These are phyloP conservation scores for Copsychus sechellarum DNA, from an alignment of 2,113 vertebrate genomes.

Conservation along the genomic window DNA sequence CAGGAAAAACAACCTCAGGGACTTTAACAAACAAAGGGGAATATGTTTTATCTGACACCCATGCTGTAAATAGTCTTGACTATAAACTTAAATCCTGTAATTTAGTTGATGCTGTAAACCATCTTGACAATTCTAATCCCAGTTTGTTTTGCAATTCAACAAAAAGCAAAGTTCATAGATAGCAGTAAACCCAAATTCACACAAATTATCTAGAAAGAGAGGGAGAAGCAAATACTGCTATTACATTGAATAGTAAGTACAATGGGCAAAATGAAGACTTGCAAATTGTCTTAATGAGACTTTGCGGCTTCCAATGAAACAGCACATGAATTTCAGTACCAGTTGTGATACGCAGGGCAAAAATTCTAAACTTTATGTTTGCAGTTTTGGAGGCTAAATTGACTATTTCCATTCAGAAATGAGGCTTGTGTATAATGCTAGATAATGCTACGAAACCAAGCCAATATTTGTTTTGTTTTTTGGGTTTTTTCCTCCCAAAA, in stretches of 20 bases:
- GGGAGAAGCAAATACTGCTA: neutral
- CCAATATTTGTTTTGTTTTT: neutral
- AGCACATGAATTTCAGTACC: neutral
- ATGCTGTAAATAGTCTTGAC: neutral
- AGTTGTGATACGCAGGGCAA: neutral
- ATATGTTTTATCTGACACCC: neutral
- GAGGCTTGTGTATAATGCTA: neutral
- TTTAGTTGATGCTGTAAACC: neutral
- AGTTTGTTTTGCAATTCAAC: neutral
- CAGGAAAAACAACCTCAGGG: neutral
- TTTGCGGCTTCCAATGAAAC: neutral
- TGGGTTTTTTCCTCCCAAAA: rapidly evolving
- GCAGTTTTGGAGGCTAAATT: neutral
- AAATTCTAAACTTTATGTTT: neutral
- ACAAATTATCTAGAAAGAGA: neutral
- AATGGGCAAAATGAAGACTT: neutral
- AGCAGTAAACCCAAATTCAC: neutral
- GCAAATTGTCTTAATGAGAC: neutral
- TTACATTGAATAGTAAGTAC: neutral
- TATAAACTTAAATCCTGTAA: neutral
- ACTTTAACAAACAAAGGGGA: neutral
- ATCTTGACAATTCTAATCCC: neutral
- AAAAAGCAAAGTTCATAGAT: neutral
- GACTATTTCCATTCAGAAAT: neutral
- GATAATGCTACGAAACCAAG: neutral